A percentile compares a stretch with the other conserved stretches of the same genome.
Conservation (phyloP, 2,888 invertebrate species). For the Thymelicus sylvestris region DNA sequence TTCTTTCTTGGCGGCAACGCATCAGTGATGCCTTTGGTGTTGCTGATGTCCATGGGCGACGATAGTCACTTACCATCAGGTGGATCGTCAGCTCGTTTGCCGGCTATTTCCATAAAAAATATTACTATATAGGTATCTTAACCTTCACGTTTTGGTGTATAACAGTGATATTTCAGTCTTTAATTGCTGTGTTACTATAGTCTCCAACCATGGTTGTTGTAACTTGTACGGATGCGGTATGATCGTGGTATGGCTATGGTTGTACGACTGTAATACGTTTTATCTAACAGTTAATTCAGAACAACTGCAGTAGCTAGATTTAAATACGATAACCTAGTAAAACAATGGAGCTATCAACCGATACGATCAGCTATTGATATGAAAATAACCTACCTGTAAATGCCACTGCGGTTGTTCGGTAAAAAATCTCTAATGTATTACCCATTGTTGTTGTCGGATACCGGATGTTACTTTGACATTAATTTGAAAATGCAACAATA, state of each 20-base stretch:
- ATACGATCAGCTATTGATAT: neutral
- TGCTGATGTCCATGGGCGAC: no score
- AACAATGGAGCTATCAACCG: constrained; percentile 5
- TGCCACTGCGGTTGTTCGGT: neutral
- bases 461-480: neutral
- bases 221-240: neutral
- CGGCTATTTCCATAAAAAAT: no score
- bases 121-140: no score
- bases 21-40: no score
- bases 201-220: no score
- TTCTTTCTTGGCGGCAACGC: no score
- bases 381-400: neutral
- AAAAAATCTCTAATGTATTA: neutral
- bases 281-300: neutral
- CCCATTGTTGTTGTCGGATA: neutral
- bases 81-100: no score
- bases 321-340: constrained; percentile 4
- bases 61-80: no score
- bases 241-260: neutral
- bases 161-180: no score
- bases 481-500: neutral
- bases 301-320: neutral
- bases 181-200: no score
- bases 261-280: neutral
- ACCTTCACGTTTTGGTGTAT: no score